phyloP scores from a whole-genome alignment of 2,888 invertebrate genomes.

The Smittia aterrima region DNA sequence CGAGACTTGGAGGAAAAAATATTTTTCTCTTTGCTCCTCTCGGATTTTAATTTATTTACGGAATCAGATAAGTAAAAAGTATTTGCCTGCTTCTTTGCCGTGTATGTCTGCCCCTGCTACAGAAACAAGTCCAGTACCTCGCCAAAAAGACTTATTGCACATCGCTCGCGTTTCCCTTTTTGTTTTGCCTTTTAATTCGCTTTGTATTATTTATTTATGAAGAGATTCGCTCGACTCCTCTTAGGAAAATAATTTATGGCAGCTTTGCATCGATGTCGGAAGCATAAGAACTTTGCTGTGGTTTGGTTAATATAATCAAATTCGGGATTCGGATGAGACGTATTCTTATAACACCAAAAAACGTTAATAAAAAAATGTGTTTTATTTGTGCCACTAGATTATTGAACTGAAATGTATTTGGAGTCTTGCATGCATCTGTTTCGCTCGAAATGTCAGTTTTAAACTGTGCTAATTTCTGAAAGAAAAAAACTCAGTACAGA shows the following conservation, averaged over 20 bases:
- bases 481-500: too few species aligned
- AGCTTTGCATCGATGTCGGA: not conserved
- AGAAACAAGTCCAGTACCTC: constrained; percentile 22
- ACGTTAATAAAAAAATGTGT: too few species aligned
- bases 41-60: constrained; percentile 29
- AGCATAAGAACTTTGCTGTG: constrained; percentile 1
- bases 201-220: constrained; percentile 28
- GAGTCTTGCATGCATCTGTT: too few species aligned
- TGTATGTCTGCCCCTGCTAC: not conserved
- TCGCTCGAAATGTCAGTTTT: too few species aligned
- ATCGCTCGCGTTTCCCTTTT: constrained; percentile 20
- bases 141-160: constrained; percentile 16
- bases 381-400: too few species aligned
- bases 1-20: not conserved
- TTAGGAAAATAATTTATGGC: constrained; percentile 18
- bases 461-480: too few species aligned
- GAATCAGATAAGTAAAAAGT: constrained; percentile 33
- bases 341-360: too few species aligned
- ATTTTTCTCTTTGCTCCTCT: not conserved
- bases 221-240: not conserved
- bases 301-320: not conserved
- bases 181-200: not conserved
- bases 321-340: not conserved
- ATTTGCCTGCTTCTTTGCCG: constrained; percentile 5
- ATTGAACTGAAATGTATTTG: too few species aligned